A percentile compares a stretch with the other conserved stretches of the same genome.
phyloP scores from a whole-genome alignment of 2,797 vertebrate genomes.

The Tiaroga cobitis region DNA sequence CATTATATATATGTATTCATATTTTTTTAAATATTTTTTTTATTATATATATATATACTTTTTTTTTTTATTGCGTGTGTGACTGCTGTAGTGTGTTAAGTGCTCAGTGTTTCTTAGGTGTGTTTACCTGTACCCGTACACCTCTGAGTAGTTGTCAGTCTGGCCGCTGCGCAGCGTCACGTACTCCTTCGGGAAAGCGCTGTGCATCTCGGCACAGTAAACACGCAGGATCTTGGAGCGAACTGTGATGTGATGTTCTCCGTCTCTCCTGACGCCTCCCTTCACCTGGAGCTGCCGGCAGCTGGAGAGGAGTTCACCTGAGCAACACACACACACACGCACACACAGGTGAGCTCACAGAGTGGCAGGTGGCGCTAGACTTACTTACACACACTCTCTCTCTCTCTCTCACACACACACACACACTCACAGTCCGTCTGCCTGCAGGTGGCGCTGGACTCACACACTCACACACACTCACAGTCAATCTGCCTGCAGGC shows the following conservation, averaged over 20 bases:
- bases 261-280: conserved; percentile 84
- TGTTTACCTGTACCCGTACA: conserved; percentile 86
- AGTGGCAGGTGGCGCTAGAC: neutral
- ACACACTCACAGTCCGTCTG: no score
- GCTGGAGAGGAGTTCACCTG: conserved; percentile 85
- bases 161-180: conserved; percentile 89
- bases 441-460: no score
- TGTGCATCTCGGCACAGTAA: conserved; percentile 91
- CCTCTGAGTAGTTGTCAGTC: conserved; percentile 96
- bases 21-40: no score
- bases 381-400: no score
- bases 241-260: conserved; percentile 88
- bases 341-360: neutral
- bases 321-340: conserved; percentile 7
- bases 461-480: no score
- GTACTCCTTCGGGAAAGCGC: conserved; percentile 89
- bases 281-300: conserved; percentile 89
- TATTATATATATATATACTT: no score
- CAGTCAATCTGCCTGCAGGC: no score
- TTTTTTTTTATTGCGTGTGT: no score
- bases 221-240: conserved; percentile 86
- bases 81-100: no score
- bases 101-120: neutral
- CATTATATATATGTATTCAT: no score
- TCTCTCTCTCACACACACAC: no score